Percentiles rank a stretch among this genome's conserved stretches.
Evolutionary conservation across 2,888 invertebrate genomes (phyloP).

Genomic region (Panopea generosa): DNA sequence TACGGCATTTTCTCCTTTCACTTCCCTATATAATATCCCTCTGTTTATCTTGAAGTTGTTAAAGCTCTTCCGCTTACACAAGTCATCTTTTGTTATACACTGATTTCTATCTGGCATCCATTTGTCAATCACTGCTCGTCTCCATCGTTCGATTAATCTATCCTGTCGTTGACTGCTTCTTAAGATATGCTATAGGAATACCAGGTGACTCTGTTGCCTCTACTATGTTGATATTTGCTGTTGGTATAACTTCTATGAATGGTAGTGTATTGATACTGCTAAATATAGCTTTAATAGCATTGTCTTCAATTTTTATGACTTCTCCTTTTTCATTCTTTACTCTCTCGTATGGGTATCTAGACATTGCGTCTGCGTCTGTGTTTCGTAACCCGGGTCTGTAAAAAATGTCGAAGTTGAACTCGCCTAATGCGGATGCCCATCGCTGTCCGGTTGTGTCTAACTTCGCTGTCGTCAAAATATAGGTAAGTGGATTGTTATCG

Average conservation of each 20-base stretch:
- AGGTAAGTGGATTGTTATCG: conserved; percentile 37
- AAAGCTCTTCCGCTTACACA: conserved; percentile 8
- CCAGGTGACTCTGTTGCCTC: too few species aligned
- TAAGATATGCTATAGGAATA: too few species aligned
- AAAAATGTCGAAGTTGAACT: conserved; percentile 19
- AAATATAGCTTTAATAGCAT: conserved; percentile 19
- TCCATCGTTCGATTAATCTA: too few species aligned
- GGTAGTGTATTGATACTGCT: neutral
- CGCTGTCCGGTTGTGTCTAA: conserved; percentile 27
- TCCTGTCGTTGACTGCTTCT: too few species aligned
- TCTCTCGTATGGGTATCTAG: conserved; percentile 11
- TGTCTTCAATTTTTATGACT: neutral
- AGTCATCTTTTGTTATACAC: too few species aligned
- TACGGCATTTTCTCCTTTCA: neutral
- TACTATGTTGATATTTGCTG: too few species aligned
- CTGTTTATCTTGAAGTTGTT: conserved; percentile 6
- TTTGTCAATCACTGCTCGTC: too few species aligned
- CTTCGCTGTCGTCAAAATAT: conserved; percentile 22
- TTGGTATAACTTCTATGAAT: conserved; percentile 16
- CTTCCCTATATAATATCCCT: conserved; percentile 24
- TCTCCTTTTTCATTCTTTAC: neutral
- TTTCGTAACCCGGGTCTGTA: conserved; percentile 20
- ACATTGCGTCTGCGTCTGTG: conserved; percentile 21
- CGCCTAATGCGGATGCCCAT: conserved; percentile 23
- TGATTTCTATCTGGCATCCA: too few species aligned